Evolutionary conservation across 2,888 invertebrate genomes (phyloP).

Genomic region (Automeris io): DNA sequence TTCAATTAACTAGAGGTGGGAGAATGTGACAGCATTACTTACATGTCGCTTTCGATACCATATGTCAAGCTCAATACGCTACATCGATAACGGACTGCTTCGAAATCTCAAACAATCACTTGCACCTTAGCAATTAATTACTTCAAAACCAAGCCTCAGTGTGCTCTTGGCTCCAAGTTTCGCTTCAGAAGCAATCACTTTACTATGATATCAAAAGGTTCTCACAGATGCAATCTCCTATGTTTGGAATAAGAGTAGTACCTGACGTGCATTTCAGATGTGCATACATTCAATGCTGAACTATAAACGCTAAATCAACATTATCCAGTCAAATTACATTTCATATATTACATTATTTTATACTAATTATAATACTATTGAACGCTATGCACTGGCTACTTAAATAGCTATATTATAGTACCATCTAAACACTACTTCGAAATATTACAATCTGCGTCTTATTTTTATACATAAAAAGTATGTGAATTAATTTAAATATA

Average conservation of each 20-base stretch:
- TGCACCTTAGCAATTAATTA: conserved; percentile 37
- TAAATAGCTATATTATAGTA: too few species aligned
- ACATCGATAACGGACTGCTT: conserved; percentile 30
- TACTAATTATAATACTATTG: too few species aligned
- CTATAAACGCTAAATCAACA: neutral
- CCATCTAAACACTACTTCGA: too few species aligned
- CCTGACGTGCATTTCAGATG: neutral
- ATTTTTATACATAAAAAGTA: too few species aligned
- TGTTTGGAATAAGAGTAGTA: conserved; percentile 2
- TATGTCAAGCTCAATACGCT: conserved; percentile 27
- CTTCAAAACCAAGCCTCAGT: conserved; percentile 33
- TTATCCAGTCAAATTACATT: too few species aligned
- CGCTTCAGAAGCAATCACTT: conserved; percentile 39
- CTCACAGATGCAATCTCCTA: neutral
- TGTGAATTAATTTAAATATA: too few species aligned
- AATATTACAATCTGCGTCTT: too few species aligned
- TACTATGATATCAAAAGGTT: conserved; percentile 19
- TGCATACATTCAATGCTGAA: neutral
- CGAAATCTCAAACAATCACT: conserved; percentile 22
- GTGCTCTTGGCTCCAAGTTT: conserved; percentile 36
- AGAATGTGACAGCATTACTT: conserved; percentile 36
- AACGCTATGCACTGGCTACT: too few species aligned
- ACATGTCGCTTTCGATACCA: conserved; percentile 26
- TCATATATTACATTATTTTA: too few species aligned
- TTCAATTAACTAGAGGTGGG: conserved; percentile 41